A percentile compares a stretch with the other conserved stretches of the same genome.
phyloP scores from a whole-genome alignment of 2,113 vertebrate species.

The Eulacestoma nigropectus region DNA sequence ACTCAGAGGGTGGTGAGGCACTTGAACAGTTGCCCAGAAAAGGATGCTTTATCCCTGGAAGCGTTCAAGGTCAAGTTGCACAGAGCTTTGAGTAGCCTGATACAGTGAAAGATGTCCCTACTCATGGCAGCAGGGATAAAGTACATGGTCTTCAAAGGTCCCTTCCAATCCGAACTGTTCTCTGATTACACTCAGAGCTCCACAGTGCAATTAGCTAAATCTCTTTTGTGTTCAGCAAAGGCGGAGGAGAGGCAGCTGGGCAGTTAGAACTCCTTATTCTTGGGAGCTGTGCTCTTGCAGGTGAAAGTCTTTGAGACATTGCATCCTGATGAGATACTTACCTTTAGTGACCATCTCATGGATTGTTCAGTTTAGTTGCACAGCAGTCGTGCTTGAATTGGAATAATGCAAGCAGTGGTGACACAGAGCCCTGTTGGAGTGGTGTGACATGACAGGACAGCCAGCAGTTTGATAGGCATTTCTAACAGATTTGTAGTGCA shows the following conservation, averaged over 20 bases:
- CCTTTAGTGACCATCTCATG: background rate
- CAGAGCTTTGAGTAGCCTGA: background rate
- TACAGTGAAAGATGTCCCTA: background rate
- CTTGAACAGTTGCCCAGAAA: background rate
- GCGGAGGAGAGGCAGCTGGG: background rate
- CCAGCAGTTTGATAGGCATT: background rate
- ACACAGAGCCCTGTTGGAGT: background rate
- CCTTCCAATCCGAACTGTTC: background rate
- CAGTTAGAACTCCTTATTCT: background rate
- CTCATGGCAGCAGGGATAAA: background rate
- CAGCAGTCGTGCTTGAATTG: background rate
- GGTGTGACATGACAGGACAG: background rate
- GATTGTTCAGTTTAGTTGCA: background rate
- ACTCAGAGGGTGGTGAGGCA: background rate
- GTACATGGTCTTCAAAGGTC: background rate
- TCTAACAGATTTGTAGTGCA: background rate
- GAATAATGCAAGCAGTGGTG: background rate
- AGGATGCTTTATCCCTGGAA: background rate
- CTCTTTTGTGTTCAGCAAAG: background rate
- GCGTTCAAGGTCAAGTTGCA: background rate
- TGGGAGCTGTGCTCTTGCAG: background rate
- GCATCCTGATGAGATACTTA: background rate
- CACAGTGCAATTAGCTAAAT: accelerated
- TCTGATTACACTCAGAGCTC: background rate
- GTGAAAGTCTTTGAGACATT: background rate